Conservation (phyloP, 1,140 invertebrate species). For the Heliconius eleuchia region DNA sequence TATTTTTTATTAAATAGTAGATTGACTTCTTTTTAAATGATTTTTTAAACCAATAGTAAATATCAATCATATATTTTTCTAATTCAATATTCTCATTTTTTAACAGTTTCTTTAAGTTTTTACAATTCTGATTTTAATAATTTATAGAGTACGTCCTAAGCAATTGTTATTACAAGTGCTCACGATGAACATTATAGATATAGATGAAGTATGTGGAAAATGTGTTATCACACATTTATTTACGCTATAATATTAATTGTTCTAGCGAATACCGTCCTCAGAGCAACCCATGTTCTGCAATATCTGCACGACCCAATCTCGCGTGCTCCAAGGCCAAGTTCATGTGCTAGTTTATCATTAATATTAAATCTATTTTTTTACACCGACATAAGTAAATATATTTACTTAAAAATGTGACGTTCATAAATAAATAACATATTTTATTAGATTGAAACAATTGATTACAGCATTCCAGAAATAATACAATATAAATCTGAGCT, state of each 20-base stretch:
- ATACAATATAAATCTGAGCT: background rate
- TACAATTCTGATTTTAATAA: background rate
- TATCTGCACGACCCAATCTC: constrained; percentile 43
- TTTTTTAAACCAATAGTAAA: too few relatives aligned
- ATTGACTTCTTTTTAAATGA: too few relatives aligned
- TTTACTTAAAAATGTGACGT: background rate
- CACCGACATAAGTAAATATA: background rate
- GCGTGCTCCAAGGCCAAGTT: constrained; percentile 45
- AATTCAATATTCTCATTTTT: background rate
- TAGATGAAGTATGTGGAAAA: constrained; percentile 24
- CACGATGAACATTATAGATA: constrained; percentile 16
- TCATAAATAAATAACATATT: constrained; percentile 22
- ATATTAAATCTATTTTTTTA: constrained; percentile 28
- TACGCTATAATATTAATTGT: constrained; percentile 43
- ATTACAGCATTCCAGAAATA: constrained; percentile 1
- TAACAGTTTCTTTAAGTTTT: background rate
- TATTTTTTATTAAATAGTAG: too few relatives aligned
- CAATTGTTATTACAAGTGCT: constrained; percentile 1
- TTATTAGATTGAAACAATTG: constrained; percentile 27
- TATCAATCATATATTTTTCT: too few relatives aligned
- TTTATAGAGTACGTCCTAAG: background rate
- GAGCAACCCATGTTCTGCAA: constrained; percentile 32
- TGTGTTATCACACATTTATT: constrained; percentile 26
- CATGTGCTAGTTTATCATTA: constrained; percentile 30
- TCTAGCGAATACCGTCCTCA: constrained; percentile 40